Base-by-base conservation (phyloP, 2,888 invertebrate genomes). In the Melinaea marsaeus region DNA sequence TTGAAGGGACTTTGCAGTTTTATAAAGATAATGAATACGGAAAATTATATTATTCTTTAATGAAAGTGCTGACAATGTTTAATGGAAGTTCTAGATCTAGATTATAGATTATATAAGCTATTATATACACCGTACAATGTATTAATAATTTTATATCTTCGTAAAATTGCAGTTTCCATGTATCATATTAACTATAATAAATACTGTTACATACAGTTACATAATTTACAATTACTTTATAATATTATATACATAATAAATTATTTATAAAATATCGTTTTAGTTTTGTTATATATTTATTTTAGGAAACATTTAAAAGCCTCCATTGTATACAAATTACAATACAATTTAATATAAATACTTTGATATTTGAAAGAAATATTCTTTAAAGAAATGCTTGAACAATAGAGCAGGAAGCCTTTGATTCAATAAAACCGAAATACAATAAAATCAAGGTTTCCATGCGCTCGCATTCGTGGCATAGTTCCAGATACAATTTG, bases 401-500 rank as follows among this genome's bases (percentile, higher is more conserved):
- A 51, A 51, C 32, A 51, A 32, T 32, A 32, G 32, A 51, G 11
- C 32, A 22, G 51, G 51, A 51, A 51, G 51, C 32, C 51, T 65
- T 61, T 48, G 55, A 58, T 61, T 67, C 63, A 59, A 61, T 65
- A 65, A 62, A 63, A 62, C 46, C 57, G 62, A 55, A 55, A 58
- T 58, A 58, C 55, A 62, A 48, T 34, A 57, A 60, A 65, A 61
- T 61, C 57, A 51, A 63, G 57, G 64, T 59, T 63, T 63, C 63
- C 61, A 61, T 60, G 55, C 37, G 54, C 55, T 61, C 61, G 61
- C 57, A 67, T 61, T 55, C 64, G 61, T 67, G 65, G 65, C 65
- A 65, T 63, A 61, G 22, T 65, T 65, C 67, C 65, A 65, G 60
- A 54, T 63, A 48, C 58, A 63, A 60, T 63, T 65, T 67, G 63